Evolutionary conservation across 2,113 vertebrate genomes (phyloP), one percentile per base, ranked within the genome.

Genomic region (Conger conger): DNA sequence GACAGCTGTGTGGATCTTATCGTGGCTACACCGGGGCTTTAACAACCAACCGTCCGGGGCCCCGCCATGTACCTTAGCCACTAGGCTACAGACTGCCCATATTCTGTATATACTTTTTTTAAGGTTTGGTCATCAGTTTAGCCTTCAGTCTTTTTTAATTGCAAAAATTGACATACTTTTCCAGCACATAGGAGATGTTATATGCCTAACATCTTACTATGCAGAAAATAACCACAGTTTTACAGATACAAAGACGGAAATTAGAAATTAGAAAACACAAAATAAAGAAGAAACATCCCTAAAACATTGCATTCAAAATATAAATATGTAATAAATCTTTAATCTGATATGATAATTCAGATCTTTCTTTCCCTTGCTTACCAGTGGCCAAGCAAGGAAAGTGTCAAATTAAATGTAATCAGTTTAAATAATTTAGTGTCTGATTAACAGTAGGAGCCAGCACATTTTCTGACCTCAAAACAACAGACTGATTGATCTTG

Each of bases 391-490:
- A 18, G 20, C 20, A 23, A 60, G 57, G n/a, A 63, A 20, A 27
- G 57, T 15, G 45, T 50, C 11, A 50, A 50, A 13, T 50, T 50
- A 50, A 50, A 50, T 50, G 45, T 15, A 50, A 50, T 50, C 45
- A 50, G 27, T 73, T 88, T 77, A 33, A 76, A 33, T 85, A 40
- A 0, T 27, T 82, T 86, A 50, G 45, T 53, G 79, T 82, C 33
- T 82, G 68, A 57, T 84, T 78, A 85, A 81, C 86, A 86, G 50
- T 79, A 79, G 84, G 30, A 33, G 17, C 81, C 73, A 82, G 85
- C 86, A 87, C n/a, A 73, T 79, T 33, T 84, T 84, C 85, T 38
- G 53, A 86, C 79, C 81, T 73, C 87, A 81, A 86, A 33, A 77
- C 40, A 36, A 80, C 63, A 79, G 80, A 23, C 68, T 82, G 83